Percentiles rank a stretch among this genome's conserved stretches.
Conservation (phyloP, 2,888 invertebrate species). For the Chesias legatella region DNA sequence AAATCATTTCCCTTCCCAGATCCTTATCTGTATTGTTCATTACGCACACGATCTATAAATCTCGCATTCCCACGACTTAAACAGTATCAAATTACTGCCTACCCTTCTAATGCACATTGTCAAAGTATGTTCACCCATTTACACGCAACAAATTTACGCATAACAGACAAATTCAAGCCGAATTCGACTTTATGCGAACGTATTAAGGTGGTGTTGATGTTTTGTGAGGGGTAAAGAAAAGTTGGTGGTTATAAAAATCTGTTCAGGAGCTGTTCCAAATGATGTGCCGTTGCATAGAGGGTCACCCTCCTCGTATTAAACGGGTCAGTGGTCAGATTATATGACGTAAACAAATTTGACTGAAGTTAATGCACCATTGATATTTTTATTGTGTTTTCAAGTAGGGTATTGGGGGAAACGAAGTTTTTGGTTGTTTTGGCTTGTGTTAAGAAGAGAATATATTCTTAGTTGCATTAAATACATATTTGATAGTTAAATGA, state of each 20-base stretch:
- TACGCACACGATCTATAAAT: slow-evolving; percentile 45
- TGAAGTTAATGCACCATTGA: slow-evolving; percentile 73
- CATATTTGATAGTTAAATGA: no score
- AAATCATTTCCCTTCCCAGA: slow-evolving; percentile 22
- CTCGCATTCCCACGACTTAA: slow-evolving; percentile 64
- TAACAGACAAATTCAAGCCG: slow-evolving; percentile 14
- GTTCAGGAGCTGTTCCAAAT: slow-evolving; percentile 66
- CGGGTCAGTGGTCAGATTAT: slow-evolving; percentile 75
- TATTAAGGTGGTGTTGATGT: slow-evolving; percentile 16
- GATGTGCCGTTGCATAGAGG: slow-evolving; percentile 55
- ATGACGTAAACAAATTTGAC: slow-evolving; percentile 73
- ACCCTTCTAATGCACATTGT: slow-evolving; percentile 37
- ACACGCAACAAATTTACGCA: slow-evolving; percentile 3
- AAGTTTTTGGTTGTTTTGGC: background rate
- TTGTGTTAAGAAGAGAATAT: no score
- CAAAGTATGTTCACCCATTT: slow-evolving; percentile 22
- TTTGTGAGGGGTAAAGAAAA: slow-evolving; percentile 13
- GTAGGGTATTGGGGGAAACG: slow-evolving; percentile 4
- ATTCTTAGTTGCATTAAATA: no score
- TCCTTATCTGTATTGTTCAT: slow-evolving; percentile 39
- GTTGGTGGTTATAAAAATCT: slow-evolving; percentile 58
- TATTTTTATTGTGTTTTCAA: slow-evolving; percentile 42
- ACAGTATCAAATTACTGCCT: slow-evolving; percentile 67
- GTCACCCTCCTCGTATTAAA: slow-evolving; percentile 65
- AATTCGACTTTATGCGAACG: slow-evolving; percentile 27